Conservation (phyloP, 53 echinoderm and acorn worm species). For the Luidia sarsii region DNA sequence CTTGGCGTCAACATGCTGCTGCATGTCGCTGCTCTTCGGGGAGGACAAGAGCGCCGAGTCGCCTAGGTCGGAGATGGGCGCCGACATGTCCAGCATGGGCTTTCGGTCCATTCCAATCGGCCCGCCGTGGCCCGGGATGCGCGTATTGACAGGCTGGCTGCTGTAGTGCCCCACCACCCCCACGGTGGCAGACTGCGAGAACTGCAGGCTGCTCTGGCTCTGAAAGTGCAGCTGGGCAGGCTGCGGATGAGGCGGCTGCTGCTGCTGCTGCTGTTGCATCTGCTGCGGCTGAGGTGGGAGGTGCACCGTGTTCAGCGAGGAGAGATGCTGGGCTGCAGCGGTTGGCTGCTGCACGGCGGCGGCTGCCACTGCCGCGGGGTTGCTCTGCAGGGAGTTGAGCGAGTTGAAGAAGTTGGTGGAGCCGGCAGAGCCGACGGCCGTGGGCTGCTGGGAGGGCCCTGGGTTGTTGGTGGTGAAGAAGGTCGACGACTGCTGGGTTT, state of each 20-base stretch:
- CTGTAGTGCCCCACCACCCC: slow-evolving; percentile 9
- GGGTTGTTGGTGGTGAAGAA: slow-evolving; percentile 56
- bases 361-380: slow-evolving; percentile 45
- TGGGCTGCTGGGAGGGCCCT: slow-evolving; percentile 41
- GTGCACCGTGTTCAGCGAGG: neutral
- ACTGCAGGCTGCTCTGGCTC: slow-evolving; percentile 42
- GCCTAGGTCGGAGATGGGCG: neutral
- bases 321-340: slow-evolving; percentile 29
- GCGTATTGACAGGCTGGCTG: slow-evolving; percentile 23
- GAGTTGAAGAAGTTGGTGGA: slow-evolving; percentile 74
- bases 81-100: slow-evolving; percentile 32
- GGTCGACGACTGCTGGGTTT: slow-evolving; percentile 63
- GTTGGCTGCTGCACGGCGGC: slow-evolving; percentile 27
- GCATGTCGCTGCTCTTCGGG: slow-evolving; percentile 72
- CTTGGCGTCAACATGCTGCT: slow-evolving; percentile 96
- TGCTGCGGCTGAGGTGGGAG: slow-evolving; percentile 16
- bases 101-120: slow-evolving; percentile 32
- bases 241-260: slow-evolving; percentile 28
- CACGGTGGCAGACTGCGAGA: slow-evolving; percentile 13
- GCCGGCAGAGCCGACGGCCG: slow-evolving; percentile 32
- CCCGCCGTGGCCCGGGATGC: slow-evolving; percentile 2
- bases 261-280: slow-evolving; percentile 18
- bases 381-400: slow-evolving; percentile 50
- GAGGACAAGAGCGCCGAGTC: slow-evolving; percentile 20
- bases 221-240: slow-evolving; percentile 37